Evolutionary conservation across 2,113 vertebrate species (phyloP).

Genomic region (Atherinomorus stipes): DNA sequence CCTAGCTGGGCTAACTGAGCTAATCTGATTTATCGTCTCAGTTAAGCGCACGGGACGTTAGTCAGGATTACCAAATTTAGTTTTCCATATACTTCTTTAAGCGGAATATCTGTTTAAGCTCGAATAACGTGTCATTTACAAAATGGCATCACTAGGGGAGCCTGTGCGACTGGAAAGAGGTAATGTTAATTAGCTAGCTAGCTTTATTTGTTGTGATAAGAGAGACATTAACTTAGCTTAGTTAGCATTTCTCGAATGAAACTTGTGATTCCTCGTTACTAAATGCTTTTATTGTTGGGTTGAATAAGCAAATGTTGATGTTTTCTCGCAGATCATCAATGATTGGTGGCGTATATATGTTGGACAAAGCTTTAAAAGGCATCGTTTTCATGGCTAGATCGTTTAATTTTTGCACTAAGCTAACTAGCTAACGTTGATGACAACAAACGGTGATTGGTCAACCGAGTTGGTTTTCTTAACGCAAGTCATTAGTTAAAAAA

Average conservation of each 20-base stretch:
- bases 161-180: slow-evolving; percentile 94
- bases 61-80: slow-evolving; percentile 57
- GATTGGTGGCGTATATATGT: not conserved
- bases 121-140: not conserved
- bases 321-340: not conserved
- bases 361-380: not conserved
- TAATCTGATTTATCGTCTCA: slow-evolving; percentile 76
- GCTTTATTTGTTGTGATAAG: slow-evolving; percentile 59
- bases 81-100: slow-evolving; percentile 42
- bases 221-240: slow-evolving; percentile 29
- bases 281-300: not conserved
- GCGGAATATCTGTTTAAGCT: not conserved
- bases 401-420: not conserved
- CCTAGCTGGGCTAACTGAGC: slow-evolving; percentile 74
- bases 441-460: slow-evolving; percentile 11
- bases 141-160: slow-evolving; percentile 90
- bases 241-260: slow-evolving; percentile 32
- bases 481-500: not conserved
- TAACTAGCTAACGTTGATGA: slow-evolving; percentile 10
- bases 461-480: not conserved
- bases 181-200: slow-evolving; percentile 79
- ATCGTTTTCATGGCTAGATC: not conserved
- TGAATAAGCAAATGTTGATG: not conserved
- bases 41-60: slow-evolving; percentile 55
- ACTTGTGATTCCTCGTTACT: not conserved